These are phyloP conservation scores for Lepetodrilus schrolli DNA, from an alignment of 2,888 invertebrate genomes.

Conservation along the genomic window DNA sequence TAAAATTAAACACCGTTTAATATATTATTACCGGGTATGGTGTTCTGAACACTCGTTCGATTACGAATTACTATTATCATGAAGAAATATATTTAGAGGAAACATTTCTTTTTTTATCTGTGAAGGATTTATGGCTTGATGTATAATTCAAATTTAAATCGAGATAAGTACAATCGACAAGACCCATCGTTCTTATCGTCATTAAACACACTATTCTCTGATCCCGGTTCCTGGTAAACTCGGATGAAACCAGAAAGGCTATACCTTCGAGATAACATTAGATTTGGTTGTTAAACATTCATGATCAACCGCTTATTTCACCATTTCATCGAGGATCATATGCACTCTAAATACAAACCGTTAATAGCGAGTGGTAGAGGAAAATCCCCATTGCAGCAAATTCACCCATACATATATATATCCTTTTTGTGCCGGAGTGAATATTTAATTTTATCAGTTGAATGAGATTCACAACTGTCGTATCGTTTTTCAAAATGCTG, in stretches of 20 bases:
- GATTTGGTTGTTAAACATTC: not conserved
- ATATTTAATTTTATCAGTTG: not conserved
- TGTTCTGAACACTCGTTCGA: not conserved
- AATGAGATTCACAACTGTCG: not conserved
- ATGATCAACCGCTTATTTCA: not conserved
- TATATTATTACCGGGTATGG: not conserved
- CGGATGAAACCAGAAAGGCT: too few relatives aligned
- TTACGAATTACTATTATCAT: too few relatives aligned
- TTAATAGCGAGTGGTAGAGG: too few relatives aligned
- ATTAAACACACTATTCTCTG: too few relatives aligned
- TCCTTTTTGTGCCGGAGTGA: not conserved
- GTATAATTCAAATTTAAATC: slow-evolving; percentile 11
- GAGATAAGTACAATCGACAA: slow-evolving; percentile 2
- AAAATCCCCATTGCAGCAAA: too few relatives aligned
- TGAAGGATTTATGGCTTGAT: not conserved
- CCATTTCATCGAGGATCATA: not conserved
- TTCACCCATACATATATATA: too few relatives aligned
- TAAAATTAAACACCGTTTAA: not conserved
- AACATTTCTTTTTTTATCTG: slow-evolving; percentile 16
- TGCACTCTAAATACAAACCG: too few relatives aligned
- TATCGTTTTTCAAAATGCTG: not conserved
- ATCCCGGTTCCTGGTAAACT: too few relatives aligned
- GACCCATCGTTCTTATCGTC: too few relatives aligned
- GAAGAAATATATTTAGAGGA: too few relatives aligned
- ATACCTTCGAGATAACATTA: not conserved